Evolutionary conservation across 1,140 invertebrate genomes (phyloP).

Genomic region (Bombus sibiricus): DNA sequence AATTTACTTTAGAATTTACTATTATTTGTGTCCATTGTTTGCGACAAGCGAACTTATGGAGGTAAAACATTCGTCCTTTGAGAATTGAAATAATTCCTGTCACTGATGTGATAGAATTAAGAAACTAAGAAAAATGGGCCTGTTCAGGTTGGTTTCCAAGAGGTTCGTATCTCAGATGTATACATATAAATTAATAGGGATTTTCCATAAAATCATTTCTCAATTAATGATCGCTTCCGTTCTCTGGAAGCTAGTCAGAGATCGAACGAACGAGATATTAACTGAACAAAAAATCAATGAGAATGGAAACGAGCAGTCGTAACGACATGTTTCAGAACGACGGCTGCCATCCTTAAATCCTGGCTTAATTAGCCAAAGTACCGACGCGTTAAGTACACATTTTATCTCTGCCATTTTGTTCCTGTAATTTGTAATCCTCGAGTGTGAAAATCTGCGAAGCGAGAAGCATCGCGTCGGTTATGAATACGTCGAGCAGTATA

Average conservation of each 20-base stretch:
- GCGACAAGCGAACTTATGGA: no score
- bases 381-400: constrained; percentile 45
- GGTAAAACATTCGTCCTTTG: no score
- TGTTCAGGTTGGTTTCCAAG: no score
- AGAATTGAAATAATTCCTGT: no score
- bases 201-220: neutral
- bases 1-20: no score
- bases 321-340: neutral
- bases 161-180: neutral
- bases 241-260: no score
- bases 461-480: constrained; percentile 50
- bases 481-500: constrained; percentile 55
- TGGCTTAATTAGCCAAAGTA: constrained; percentile 56
- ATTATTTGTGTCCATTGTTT: no score
- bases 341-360: constrained; percentile 20
- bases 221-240: neutral
- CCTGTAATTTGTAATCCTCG: constrained; percentile 54
- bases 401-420: constrained; percentile 40
- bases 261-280: no score
- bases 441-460: constrained; percentile 45
- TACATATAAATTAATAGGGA: neutral
- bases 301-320: neutral
- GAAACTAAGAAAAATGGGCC: neutral
- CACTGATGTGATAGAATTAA: no score
- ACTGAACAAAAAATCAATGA: neutral